Evolutionary conservation across 2,797 vertebrate genomes (phyloP).

Genomic region (Rhodeus uyekii): DNA sequence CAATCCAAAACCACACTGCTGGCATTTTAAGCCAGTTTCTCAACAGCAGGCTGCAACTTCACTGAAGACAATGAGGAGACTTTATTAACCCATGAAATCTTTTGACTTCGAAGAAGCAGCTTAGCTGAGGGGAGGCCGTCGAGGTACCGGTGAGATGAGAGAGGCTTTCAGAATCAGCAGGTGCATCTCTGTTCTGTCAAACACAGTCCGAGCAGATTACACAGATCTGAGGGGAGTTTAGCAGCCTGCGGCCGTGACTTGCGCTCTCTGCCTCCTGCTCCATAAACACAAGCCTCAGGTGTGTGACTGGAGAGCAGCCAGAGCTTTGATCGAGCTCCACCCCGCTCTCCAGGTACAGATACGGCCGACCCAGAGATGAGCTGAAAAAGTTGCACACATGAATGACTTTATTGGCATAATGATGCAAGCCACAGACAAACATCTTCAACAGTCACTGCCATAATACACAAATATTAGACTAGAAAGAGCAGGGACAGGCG

Average conservation of each 20-base stretch:
- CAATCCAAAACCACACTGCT: background rate
- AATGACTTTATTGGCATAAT: background rate
- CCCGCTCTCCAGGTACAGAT: slow-evolving; percentile 54
- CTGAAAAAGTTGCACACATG: background rate
- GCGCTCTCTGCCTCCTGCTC: slow-evolving; percentile 66
- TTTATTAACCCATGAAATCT: slow-evolving; percentile 50
- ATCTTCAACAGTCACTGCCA: background rate
- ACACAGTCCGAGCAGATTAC: slow-evolving; percentile 73
- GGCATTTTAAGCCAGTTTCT: background rate
- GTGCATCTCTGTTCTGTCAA: slow-evolving; percentile 72
- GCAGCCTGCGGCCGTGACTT: slow-evolving; percentile 68
- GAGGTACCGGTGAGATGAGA: slow-evolving; percentile 49
- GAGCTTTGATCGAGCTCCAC: slow-evolving; percentile 62
- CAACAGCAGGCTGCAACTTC: slow-evolving; percentile 15
- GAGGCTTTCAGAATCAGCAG: slow-evolving; percentile 63
- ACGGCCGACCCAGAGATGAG: background rate
- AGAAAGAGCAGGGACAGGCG: slow-evolving; percentile 21
- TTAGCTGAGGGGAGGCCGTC: slow-evolving; percentile 44
- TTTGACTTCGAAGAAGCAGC: slow-evolving; percentile 50
- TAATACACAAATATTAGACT: background rate
- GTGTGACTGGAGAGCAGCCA: slow-evolving; percentile 57
- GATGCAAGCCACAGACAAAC: background rate
- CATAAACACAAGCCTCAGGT: slow-evolving; percentile 76
- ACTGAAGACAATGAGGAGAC: slow-evolving; percentile 47
- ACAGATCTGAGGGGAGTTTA: slow-evolving; percentile 78